Evolutionary conservation across 2,888 invertebrate genomes (phyloP).

Genomic region (Colostygia pectinataria): DNA sequence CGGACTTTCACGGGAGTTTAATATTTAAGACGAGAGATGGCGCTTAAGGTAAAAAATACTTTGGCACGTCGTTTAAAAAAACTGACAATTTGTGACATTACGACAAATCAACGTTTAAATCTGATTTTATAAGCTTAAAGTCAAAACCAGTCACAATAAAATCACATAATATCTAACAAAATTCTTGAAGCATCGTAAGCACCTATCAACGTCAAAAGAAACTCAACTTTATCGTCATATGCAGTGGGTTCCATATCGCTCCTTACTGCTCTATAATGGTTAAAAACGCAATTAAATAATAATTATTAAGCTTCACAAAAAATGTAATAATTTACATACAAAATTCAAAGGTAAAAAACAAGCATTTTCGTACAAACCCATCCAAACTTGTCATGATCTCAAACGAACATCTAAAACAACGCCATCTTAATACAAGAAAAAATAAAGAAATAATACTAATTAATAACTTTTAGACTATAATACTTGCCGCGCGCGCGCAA

Average conservation of each 20-base stretch:
- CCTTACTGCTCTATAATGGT: constrained; percentile 36
- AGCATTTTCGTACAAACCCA: constrained; percentile 63
- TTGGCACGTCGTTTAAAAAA: background rate
- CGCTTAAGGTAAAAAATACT: too few species aligned
- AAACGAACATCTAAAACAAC: constrained; percentile 76
- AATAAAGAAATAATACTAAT: constrained; percentile 59
- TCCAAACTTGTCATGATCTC: constrained; percentile 77
- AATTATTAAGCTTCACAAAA: constrained; percentile 69
- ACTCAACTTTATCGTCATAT: constrained; percentile 44
- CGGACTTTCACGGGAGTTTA: background rate
- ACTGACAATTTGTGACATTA: background rate
- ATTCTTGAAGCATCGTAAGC: constrained; percentile 54
- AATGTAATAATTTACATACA: constrained; percentile 59
- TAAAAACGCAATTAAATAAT: constrained; percentile 53
- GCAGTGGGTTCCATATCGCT: constrained; percentile 15
- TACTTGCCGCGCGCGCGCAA: constrained; percentile 54
- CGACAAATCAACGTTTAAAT: background rate
- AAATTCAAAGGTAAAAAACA: constrained; percentile 55
- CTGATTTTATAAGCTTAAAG: background rate
- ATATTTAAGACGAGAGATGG: background rate
- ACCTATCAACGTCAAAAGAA: constrained; percentile 57
- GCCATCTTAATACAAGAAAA: constrained; percentile 76
- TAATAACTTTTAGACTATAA: constrained; percentile 59
- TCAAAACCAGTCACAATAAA: constrained; percentile 32
- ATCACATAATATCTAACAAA: constrained; percentile 37